Base-by-base conservation (phyloP, 64 coral and sea anemone species). In the Actinia tenebrosa region DNA sequence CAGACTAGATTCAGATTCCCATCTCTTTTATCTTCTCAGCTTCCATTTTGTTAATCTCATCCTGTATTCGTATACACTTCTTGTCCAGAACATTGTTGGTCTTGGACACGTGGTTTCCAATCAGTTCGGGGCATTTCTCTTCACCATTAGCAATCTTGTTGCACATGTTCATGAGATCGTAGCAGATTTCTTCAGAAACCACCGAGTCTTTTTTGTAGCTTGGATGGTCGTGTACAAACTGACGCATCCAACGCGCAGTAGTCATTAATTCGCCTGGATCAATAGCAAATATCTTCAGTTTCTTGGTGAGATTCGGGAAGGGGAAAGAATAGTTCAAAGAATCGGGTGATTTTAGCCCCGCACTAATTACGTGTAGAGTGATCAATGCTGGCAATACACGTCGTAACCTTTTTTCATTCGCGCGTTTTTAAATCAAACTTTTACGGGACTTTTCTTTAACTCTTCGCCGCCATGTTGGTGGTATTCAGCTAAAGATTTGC, bases 161-260 rank as follows among this genome's bases (percentile, higher is more conserved):
- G 58, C 93, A 95, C 42, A 88, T 93, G 68, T 86, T 93, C 71
- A 99, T 72, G 2, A 99, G 93, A 46, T 99, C 97, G 83, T 99
- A 99, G 86, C 88, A 92, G 44, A 99, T 99, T 44, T 60, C 71
- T 25, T 99, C 97, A 42, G 71, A 90, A 17, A 99, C 88, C n/a
- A 99, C 88, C 1, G 97, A 99, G 78, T 95, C 97, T 45, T 99
- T 84, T 55, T 91, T 92, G 83, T 99, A 99, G 1, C 93, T 93
- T 8, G 97, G 90, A 44, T 99, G 97, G 44, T 79, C 82, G 17
- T 84, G 82, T 5, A 99, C 93, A 60, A 95, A 99, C 30, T 83
- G 86, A 9, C 97, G 72, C 86, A 99, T 91, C 97, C 97, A 99
- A 30, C 91, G 93, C 3, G 97, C 97, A 64, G 97, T 99, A 15